A percentile compares a stretch with the other conserved stretches of the same genome.
These are phyloP conservation scores for Notamacropus eugenii DNA, from an alignment of 2,797 vertebrate species.

Conservation along the genomic window DNA sequence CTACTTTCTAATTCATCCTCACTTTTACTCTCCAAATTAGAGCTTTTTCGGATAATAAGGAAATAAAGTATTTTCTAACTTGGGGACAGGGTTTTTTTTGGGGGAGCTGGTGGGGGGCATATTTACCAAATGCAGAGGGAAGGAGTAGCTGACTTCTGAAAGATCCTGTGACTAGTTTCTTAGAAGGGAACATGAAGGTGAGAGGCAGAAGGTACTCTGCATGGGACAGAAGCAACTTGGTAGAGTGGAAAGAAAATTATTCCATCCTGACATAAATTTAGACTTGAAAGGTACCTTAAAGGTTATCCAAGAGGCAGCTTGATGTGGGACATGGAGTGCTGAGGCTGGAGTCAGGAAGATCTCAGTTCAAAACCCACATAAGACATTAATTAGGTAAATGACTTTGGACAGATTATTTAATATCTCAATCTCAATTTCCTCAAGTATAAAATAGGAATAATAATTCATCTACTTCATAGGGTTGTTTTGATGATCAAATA, in stretches of 20 bases:
- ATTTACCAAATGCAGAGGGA: neutral
- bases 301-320: neutral
- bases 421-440: neutral
- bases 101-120: neutral
- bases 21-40: neutral
- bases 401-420: neutral
- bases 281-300: neutral
- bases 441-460: conserved; percentile 6
- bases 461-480: conserved; percentile 25
- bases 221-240: neutral
- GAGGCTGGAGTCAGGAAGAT: neutral
- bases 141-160: neutral
- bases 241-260: neutral
- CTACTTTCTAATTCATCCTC: neutral
- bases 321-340: neutral
- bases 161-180: neutral
- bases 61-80: neutral
- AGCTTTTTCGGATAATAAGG: neutral
- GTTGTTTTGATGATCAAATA: conserved; percentile 58
- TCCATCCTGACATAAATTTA: neutral
- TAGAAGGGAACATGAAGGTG: neutral
- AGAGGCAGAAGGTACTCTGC: neutral
- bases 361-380: accelerated
- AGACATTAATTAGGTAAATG: neutral
- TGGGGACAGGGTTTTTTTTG: neutral